Conservation (phyloP, 2,888 invertebrate genomes). For the Sipha maydis region DNA sequence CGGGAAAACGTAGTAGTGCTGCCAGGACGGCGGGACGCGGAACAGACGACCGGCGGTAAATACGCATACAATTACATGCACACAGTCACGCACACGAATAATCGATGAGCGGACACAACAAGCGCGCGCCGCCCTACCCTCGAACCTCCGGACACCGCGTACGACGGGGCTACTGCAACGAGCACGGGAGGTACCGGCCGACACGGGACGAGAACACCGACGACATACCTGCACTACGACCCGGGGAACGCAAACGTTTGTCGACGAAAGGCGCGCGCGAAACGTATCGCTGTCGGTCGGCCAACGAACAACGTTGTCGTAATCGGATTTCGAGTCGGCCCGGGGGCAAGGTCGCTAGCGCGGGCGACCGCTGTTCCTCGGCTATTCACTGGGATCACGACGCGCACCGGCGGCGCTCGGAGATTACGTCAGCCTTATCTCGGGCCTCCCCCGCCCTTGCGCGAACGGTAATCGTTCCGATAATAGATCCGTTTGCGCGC, state of each 20-base stretch:
- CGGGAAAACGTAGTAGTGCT: no score
- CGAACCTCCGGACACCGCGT: background rate
- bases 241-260: background rate
- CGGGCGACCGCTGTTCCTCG: background rate
- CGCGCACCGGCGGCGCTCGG: no score
- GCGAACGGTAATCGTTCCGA: no score
- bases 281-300: background rate
- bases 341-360: background rate
- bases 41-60: background rate
- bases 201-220: background rate
- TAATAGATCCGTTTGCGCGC: no score
- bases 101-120: background rate
- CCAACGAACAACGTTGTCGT: background rate
- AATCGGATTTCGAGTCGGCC: background rate
- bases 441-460: no score
- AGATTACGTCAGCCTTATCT: no score
- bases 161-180: no score
- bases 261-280: background rate
- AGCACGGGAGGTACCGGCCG: background rate
- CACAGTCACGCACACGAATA: background rate
- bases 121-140: background rate
- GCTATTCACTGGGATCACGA: background rate
- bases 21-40: background rate
- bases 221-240: background rate
- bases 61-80: background rate